Base-by-base conservation (phyloP, 2,797 vertebrate species). In the Hapalemur alaotrensis region DNA sequence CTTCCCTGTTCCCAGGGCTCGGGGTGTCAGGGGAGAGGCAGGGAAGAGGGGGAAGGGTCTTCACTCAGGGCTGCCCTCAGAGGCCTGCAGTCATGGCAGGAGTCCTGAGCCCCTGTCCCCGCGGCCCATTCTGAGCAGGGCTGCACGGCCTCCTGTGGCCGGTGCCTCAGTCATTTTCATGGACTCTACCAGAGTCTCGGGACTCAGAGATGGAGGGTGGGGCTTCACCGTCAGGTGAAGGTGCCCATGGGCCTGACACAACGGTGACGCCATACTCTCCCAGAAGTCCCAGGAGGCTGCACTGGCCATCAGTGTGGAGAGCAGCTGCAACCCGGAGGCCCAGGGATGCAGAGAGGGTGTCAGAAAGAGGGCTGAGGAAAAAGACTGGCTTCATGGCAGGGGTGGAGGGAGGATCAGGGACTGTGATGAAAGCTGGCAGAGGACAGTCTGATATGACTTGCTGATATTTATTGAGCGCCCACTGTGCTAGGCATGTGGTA, bases 281-380 rank as follows among this genome's bases (percentile, higher is more conserved):
- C 87, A 28, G 79, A 67, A 80, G 8, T 17, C 5, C 32, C 46
- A 30, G 70, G 18, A 38, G 28, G 57, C 30, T 32, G 5, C 28
- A 0, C 0, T 4, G 48, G 48, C 41, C n/a, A 8, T 28, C 32
- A 0, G 1, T 13, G 17, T 20, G n/a, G n/a, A 38, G 9, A 59
- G 57, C 30, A 72, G 41, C n/a, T 20, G 0, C 12, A 6, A 48
- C 22, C 65, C 9, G 0, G 17, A 38, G 13, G 20, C 83, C 46
- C n/a, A 23, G 72, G 41, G 25, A 30, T 32, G 32, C 0, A 1
- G 28, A 32, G 7, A 38, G 28, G 48, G 52, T 6, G 23, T 38
- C 65, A 61, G 80, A 22, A 9, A 15, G 30, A 57, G 91, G 48
- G 22, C 54, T 18, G 14, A 48, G 50, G 48, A 23, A 54, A 76